Evolutionary conservation across 1,140 invertebrate genomes (phyloP).

Genomic region (Mizuhopecten yessoensis): DNA sequence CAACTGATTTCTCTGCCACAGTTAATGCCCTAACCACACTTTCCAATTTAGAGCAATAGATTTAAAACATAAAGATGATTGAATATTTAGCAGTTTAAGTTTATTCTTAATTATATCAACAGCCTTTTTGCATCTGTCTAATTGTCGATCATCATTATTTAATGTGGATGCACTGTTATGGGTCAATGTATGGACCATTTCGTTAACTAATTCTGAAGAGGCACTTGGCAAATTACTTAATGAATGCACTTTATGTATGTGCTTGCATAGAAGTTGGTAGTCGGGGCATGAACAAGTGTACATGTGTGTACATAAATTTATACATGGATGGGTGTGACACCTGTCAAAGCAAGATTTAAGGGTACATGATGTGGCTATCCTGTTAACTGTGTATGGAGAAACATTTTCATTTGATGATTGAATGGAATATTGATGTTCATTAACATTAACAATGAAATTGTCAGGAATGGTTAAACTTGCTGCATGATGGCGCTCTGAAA

Average conservation of each 20-base stretch:
- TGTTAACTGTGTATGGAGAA: neutral
- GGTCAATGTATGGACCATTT: neutral
- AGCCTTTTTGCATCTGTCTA: neutral
- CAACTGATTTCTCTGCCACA: neutral
- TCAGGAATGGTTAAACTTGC: neutral
- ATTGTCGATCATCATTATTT: neutral
- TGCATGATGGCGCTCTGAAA: neutral
- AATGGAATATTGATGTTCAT: neutral
- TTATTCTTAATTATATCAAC: too few species aligned
- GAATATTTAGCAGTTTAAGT: neutral
- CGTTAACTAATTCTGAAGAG: neutral
- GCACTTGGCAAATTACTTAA: neutral
- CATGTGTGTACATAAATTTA: neutral
- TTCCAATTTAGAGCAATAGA: neutral
- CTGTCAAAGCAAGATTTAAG: neutral
- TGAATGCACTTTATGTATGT: too few species aligned
- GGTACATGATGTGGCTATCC: neutral
- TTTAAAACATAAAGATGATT: neutral
- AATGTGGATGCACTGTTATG: neutral
- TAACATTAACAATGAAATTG: neutral
- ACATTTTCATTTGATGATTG: neutral
- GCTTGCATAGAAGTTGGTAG: neutral
- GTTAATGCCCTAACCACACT: neutral
- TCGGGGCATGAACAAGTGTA: neutral
- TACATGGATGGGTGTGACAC: neutral